Evolutionary conservation across 2,113 vertebrate genomes (phyloP), one percentile per base, ranked within the genome.

Genomic region (Epinephelus lanceolatus): DNA sequence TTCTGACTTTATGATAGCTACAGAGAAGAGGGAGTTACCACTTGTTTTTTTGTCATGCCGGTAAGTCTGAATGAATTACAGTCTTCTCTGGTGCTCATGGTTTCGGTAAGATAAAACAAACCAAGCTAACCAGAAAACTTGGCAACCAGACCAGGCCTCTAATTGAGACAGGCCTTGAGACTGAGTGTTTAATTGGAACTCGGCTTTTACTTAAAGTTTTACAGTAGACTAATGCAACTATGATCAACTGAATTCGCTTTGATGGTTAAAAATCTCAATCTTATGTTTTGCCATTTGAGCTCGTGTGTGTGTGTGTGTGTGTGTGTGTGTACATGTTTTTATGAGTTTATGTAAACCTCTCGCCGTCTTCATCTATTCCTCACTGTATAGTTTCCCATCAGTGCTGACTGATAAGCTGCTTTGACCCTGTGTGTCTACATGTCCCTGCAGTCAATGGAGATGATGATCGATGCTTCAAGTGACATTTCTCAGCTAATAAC

Each of bases 401-500:
- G 47, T 17, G n/a, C 71, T 85, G 83, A 86, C 68, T 82, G 82
- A 92, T 90, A 79, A 90, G 75, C 83, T 74, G 65, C 80, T 89
- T 86, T 90, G 90, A 90, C 89, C 89, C 90, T 73, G 69, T 65
- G 71, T 84, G 86, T 90, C 85, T 86, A 86, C 84, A 84, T 91
- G 88, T 89, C 88, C 77, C 83, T 71, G 75, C 78, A 86, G 90
- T 92, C 80, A 75, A 92, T 91, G 71, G 78, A 89, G 88, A 94
- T 86, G 92, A 94, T 93, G 92, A 93, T 93, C 87, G 33, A 94
- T 92, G 92, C 90, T 92, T 92, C 92, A 89, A 91, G 93, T 90
- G 91, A 91, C 91, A 92, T 94, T 92, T 92, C 91, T 89, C 86
- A 91, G 87, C 92, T 94, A 94, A 93, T 93, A 94, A 92, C 91